phyloP scores from a whole-genome alignment of 2,888 invertebrate species.

The Torymus texanus region DNA sequence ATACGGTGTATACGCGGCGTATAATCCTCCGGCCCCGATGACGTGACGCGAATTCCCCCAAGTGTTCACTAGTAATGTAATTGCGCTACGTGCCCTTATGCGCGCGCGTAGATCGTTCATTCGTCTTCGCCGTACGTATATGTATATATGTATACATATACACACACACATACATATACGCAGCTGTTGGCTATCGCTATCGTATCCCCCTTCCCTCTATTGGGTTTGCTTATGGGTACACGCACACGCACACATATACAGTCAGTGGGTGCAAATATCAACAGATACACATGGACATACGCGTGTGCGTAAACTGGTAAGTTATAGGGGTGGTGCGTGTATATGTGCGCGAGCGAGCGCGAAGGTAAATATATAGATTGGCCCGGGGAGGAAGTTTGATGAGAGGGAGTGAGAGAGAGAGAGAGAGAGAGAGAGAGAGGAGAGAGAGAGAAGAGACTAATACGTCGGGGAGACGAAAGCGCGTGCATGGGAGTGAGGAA shows the following conservation, averaged over 20 bases:
- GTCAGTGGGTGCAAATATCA: too few relatives aligned
- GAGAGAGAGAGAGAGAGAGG: too few relatives aligned
- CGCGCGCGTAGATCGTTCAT: conserved; percentile 31
- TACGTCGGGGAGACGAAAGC: background rate
- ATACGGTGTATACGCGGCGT: conserved; percentile 10
- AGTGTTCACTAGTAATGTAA: conserved; percentile 50
- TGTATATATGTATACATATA: background rate
- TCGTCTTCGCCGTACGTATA: conserved; percentile 1
- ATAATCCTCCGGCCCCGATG: conserved; percentile 28
- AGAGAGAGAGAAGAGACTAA: conserved; percentile 3
- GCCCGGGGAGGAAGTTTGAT: conserved; percentile 1
- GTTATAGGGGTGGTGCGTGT: background rate
- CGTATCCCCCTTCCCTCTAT: too few relatives aligned
- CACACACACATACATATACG: too few relatives aligned
- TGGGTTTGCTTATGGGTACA: too few relatives aligned
- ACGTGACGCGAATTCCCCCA: conserved; percentile 59
- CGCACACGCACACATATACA: too few relatives aligned
- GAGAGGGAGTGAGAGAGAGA: background rate
- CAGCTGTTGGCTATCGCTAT: too few relatives aligned
- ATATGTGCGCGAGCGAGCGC: background rate
- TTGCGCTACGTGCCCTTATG: conserved; percentile 58
- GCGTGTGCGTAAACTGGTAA: too few relatives aligned
- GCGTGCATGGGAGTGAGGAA: background rate
- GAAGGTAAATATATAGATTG: too few relatives aligned
- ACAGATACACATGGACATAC: too few relatives aligned